phyloP scores from a whole-genome alignment of 2,888 invertebrate species.

The Euplagia quadripunctaria region DNA sequence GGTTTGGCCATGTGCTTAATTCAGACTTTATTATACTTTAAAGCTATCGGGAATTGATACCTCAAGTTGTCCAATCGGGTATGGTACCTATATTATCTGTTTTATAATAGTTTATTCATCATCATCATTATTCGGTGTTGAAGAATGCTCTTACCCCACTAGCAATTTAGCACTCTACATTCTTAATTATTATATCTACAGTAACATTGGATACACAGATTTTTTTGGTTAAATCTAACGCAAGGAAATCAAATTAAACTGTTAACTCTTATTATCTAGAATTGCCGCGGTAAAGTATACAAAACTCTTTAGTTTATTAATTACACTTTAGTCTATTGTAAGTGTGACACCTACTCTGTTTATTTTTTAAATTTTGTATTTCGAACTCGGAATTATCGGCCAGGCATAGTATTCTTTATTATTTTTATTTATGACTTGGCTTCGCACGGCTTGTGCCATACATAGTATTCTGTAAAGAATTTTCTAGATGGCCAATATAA shows the following conservation, averaged over 20 bases:
- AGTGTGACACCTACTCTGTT: too few species aligned
- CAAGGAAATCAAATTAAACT: too few species aligned
- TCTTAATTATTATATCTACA: background rate
- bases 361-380: background rate
- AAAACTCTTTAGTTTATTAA: background rate
- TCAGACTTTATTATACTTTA: constrained; percentile 32
- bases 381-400: background rate
- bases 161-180: background rate
- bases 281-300: too few species aligned
- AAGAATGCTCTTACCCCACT: background rate
- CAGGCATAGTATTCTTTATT: too few species aligned
- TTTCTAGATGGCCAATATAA: background rate
- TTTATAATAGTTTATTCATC: constrained; percentile 4
- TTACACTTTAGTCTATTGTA: too few species aligned
- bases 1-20: constrained; percentile 53
- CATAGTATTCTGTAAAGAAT: background rate
- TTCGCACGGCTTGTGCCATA: too few species aligned
- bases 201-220: too few species aligned
- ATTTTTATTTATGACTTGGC: background rate
- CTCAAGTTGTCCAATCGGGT: background rate
- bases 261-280: too few species aligned
- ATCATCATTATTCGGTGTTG: background rate
- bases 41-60: constrained; percentile 13
- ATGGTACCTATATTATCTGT: background rate
- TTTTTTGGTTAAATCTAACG: too few species aligned